These are phyloP conservation scores for Takifugu flavidus DNA, from an alignment of 2,113 vertebrate species.

Conservation along the genomic window DNA sequence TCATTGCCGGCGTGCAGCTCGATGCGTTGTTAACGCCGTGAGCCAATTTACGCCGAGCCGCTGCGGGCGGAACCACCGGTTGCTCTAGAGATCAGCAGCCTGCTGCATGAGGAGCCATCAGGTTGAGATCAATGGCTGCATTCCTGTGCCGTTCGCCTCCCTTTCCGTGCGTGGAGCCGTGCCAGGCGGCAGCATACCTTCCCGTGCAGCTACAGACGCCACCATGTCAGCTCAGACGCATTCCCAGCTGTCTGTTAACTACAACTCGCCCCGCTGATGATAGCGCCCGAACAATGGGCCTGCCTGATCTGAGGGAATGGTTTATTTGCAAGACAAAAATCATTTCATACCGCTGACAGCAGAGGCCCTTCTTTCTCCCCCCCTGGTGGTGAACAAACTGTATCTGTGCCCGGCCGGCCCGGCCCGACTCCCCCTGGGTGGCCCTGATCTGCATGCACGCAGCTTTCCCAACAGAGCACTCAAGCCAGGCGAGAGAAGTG, in stretches of 20 bases:
- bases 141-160: slow-evolving; percentile 31
- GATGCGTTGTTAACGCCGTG: slow-evolving; percentile 39
- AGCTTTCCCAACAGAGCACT: slow-evolving; percentile 52
- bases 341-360: slow-evolving; percentile 24
- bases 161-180: slow-evolving; percentile 4
- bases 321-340: slow-evolving; percentile 69
- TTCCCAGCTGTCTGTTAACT: slow-evolving; percentile 45
- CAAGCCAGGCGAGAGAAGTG: slow-evolving; percentile 37
- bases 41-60: slow-evolving; percentile 11
- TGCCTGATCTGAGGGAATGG: slow-evolving; percentile 31
- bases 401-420: slow-evolving; percentile 27
- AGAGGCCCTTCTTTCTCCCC: slow-evolving; percentile 17
- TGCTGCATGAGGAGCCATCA: slow-evolving; percentile 21
- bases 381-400: slow-evolving; percentile 27
- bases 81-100: slow-evolving; percentile 13
- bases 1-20: slow-evolving; percentile 48
- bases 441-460: slow-evolving; percentile 48
- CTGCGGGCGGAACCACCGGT: slow-evolving; percentile 7
- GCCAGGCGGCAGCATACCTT: not conserved
- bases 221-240: not conserved
- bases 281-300: slow-evolving; percentile 50
- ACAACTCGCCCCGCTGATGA: slow-evolving; percentile 45
- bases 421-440: slow-evolving; percentile 16
- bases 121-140: slow-evolving; percentile 23
- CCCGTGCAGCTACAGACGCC: not conserved